phyloP scores from a whole-genome alignment of 2,113 vertebrate genomes.

The Ifrita kowaldi region DNA sequence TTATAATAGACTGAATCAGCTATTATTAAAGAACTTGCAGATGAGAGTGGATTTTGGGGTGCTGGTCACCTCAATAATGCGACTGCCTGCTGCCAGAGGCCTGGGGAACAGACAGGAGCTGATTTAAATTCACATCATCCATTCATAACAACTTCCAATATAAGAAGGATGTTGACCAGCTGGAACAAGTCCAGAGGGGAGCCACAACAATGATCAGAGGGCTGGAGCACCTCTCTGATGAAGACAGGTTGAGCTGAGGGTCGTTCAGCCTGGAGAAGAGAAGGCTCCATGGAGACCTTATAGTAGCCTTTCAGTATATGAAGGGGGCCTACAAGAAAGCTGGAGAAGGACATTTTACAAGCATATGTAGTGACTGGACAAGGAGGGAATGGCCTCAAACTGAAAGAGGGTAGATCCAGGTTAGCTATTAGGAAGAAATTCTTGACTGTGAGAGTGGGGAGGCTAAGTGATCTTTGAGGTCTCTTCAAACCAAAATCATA shows the following conservation, averaged over 20 bases:
- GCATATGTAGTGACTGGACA: background rate
- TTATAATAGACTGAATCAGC: too few species aligned
- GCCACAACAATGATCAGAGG: background rate
- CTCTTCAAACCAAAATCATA: background rate
- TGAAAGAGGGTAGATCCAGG: background rate
- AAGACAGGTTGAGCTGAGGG: background rate
- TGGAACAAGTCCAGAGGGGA: background rate
- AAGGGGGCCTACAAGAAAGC: background rate
- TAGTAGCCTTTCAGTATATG: background rate
- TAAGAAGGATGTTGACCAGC: background rate
- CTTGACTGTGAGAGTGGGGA: background rate
- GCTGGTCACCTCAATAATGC: too few species aligned
- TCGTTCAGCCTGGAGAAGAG: background rate
- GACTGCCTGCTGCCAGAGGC: too few species aligned
- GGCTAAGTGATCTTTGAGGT: background rate
- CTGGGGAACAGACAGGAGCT: too few species aligned
- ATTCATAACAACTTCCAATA: background rate
- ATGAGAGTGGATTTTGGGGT: too few species aligned
- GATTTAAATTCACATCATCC: too few species aligned
- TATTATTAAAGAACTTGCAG: too few species aligned
- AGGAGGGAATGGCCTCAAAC: background rate
- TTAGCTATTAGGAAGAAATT: background rate
- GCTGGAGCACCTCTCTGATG: background rate
- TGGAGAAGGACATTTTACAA: background rate
- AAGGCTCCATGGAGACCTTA: background rate